These are phyloP conservation scores for Drosophila anomelani DNA, from an alignment of 2,888 invertebrate genomes.

Conservation along the genomic window DNA sequence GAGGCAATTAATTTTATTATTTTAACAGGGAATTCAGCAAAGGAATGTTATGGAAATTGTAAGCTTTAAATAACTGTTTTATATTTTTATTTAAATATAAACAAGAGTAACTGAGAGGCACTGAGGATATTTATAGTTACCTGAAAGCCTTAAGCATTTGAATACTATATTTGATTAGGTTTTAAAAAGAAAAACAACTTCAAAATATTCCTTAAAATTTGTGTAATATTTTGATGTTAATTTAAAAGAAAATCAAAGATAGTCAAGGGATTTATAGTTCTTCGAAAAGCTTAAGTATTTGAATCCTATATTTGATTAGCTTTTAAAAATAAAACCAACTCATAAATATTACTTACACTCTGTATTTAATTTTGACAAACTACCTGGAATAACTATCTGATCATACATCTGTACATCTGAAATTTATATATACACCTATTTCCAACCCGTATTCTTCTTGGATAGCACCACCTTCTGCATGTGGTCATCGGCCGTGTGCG, in stretches of 20 bases:
- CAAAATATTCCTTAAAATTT: not conserved
- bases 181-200: not conserved
- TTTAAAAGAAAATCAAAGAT: too few relatives aligned
- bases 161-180: not conserved
- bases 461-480: slow-evolving; percentile 83
- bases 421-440: slow-evolving; percentile 18
- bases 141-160: not conserved
- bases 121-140: not conserved
- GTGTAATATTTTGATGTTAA: too few relatives aligned
- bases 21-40: not conserved
- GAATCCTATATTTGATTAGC: not conserved
- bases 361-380: slow-evolving; percentile 25
- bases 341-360: not conserved
- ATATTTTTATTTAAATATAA: not conserved
- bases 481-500: slow-evolving; percentile 89
- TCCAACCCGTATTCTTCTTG: slow-evolving; percentile 67
- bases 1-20: slow-evolving; percentile 5
- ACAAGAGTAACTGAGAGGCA: not conserved
- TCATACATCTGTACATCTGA: not conserved
- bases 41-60: not conserved
- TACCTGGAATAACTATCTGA: not conserved
- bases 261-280: too few relatives aligned
- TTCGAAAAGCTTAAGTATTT: too few relatives aligned
- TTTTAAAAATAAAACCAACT: not conserved
- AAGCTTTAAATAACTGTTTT: not conserved